Conservation (phyloP, 2,888 invertebrate genomes). For the Sesia apiformis region DNA sequence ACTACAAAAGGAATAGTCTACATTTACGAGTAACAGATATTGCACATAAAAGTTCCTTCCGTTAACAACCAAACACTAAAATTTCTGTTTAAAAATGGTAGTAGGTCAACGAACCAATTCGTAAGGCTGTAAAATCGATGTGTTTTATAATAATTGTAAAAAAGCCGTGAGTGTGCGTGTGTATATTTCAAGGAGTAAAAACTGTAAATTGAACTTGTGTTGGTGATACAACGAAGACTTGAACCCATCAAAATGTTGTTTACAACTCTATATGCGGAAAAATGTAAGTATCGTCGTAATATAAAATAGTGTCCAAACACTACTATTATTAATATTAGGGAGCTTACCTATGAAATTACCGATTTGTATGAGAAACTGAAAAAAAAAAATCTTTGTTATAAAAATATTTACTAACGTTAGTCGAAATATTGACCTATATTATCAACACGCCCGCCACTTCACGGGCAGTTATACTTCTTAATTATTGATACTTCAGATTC, state of each 20-base stretch:
- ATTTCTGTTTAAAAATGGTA: conserved; percentile 3
- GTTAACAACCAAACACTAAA: background rate
- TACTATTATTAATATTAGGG: background rate
- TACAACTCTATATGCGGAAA: conserved; percentile 9
- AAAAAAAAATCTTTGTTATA: too few species aligned
- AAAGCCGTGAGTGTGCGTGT: conserved; percentile 1
- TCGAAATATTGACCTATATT: too few species aligned
- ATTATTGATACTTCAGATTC: too few species aligned
- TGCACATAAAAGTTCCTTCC: too few species aligned
- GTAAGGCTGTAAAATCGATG: conserved; percentile 18
- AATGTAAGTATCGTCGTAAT: conserved; percentile 12
- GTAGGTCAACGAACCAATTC: conserved; percentile 27
- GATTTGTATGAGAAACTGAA: too few species aligned
- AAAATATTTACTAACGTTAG: too few species aligned
- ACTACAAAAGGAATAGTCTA: too few species aligned
- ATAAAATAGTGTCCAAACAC: background rate
- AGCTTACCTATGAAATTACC: too few species aligned
- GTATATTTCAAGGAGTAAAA: conserved; percentile 19
- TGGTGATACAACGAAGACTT: conserved; percentile 32
- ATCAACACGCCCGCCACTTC: too few species aligned
- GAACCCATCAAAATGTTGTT: conserved; percentile 34
- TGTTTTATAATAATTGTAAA: background rate
- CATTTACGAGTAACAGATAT: too few species aligned
- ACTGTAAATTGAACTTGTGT: conserved; percentile 21
- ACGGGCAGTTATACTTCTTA: too few species aligned